Evolutionary conservation across 1,140 invertebrate species (phyloP).

Genomic region (Halictus rubicundus): DNA sequence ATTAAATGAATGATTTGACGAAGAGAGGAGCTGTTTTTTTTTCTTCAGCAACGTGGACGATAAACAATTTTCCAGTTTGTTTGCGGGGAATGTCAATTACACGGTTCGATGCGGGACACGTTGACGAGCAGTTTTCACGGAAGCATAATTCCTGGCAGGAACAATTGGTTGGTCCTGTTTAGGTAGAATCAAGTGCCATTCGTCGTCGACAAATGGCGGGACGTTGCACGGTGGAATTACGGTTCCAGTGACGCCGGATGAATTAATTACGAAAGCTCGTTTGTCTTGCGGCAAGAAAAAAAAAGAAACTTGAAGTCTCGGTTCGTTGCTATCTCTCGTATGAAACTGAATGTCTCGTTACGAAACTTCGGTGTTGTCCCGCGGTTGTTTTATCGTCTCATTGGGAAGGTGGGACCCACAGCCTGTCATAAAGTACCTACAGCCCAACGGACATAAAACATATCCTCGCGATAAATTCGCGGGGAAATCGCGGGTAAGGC

Average conservation of each 20-base stretch:
- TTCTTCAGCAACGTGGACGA: too few species aligned
- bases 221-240: neutral
- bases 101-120: neutral
- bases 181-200: neutral
- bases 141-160: neutral
- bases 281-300: conserved; percentile 9
- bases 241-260: conserved; percentile 23
- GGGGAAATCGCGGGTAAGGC: conserved; percentile 28
- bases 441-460: conserved; percentile 49
- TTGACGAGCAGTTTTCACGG: neutral
- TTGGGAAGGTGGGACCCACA: neutral
- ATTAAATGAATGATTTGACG: too few species aligned
- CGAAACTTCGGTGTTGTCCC: conserved; percentile 12
- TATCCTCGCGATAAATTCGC: conserved; percentile 61
- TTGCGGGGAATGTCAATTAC: too few species aligned
- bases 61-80: too few species aligned
- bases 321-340: conserved; percentile 28
- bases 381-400: conserved; percentile 56
- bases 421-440: conserved; percentile 41
- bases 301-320: neutral
- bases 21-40: too few species aligned
- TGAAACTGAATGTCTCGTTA: conserved; percentile 47
- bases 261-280: conserved; percentile 42
- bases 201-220: neutral
- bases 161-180: neutral